Evolutionary conservation across 1,140 invertebrate genomes (phyloP).

Genomic region (Drosophila pallidifrons): DNA sequence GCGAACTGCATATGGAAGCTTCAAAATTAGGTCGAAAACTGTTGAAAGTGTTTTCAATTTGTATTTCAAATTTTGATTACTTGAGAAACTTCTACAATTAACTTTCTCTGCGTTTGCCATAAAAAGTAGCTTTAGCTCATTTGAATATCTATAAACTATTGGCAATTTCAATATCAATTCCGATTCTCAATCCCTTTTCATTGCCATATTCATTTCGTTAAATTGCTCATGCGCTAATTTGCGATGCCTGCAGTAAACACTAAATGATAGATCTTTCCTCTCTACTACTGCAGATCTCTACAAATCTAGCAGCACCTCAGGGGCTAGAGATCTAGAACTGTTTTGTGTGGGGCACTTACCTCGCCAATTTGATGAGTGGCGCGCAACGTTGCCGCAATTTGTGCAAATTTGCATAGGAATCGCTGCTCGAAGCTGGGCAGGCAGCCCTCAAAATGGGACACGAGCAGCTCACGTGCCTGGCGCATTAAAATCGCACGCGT

Average conservation of each 20-base stretch:
- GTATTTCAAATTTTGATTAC: no score
- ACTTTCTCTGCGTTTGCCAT: slow-evolving; percentile 1
- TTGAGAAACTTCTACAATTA: background rate
- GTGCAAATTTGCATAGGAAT: slow-evolving; percentile 88
- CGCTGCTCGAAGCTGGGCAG: slow-evolving; percentile 87
- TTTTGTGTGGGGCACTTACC: slow-evolving; percentile 67
- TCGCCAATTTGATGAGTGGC: slow-evolving; percentile 77
- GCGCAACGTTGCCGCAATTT: slow-evolving; percentile 86
- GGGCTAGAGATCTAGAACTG: background rate
- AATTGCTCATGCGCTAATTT: slow-evolving; percentile 52
- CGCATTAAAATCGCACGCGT: slow-evolving; percentile 88
- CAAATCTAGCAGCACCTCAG: no score
- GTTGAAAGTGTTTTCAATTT: no score
- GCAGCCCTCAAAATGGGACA: slow-evolving; percentile 88
- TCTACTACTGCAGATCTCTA: background rate
- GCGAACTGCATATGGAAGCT: background rate
- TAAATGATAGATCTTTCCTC: slow-evolving; percentile 43
- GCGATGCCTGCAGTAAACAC: slow-evolving; percentile 36
- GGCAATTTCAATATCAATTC: background rate
- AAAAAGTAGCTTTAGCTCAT: slow-evolving; percentile 16
- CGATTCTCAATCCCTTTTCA: background rate
- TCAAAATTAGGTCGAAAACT: background rate
- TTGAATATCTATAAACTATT: slow-evolving; percentile 16
- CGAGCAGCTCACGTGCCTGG: slow-evolving; percentile 89
- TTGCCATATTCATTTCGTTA: slow-evolving; percentile 26